Base-by-base conservation (phyloP, 1,140 invertebrate species). In the Papilio machaon region DNA sequence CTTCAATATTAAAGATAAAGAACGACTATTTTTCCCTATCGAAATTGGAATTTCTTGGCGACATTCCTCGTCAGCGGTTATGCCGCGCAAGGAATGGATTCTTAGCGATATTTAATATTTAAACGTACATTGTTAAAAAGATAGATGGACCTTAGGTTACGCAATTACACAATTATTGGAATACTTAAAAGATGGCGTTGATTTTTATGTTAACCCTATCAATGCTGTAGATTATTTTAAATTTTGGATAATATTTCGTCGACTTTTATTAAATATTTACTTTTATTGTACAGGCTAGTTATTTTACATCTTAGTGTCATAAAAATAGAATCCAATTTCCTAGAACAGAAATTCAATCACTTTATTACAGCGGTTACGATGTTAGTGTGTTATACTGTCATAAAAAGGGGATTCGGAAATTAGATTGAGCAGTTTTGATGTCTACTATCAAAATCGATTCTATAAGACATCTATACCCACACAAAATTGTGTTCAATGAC, bases 11-110 rank as follows among this genome's bases (percentile, higher is more conserved):
- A n/a, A 58, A 77, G 49, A 77, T 77, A 77, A 77, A 77, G 75
- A 60, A 77, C 75, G 75, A 43, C 75, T 77, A 77, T 77, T 77
- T 77, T 60, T 77, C 52, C 75, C 52, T 77, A 43, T 77, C 52
- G 75, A 77, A 77, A 77, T 77, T 77, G 75, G 52, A 77, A 77
- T 77, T 77, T 77, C 75, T 77, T 77, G n/a, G 75, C 23, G 52
- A 77, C 75, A 77, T 77, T 77, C 75, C 52, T 77, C 43, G 75
- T 77, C 75, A 77, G 49, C 75, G 52, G 75, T 58, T 77, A 77
- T 77, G 52, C 75, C 52, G 75, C 23, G 35, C 75, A 58, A 77
- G 75, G 75, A 52, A 77, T 77, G 52, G 52, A 77, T 77, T 77
- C 54, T 77, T 77, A 77, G 17, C 49, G 15, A 77, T 43, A 77